Conservation (phyloP, 2,888 invertebrate species). For the Melinaea menophilus region DNA sequence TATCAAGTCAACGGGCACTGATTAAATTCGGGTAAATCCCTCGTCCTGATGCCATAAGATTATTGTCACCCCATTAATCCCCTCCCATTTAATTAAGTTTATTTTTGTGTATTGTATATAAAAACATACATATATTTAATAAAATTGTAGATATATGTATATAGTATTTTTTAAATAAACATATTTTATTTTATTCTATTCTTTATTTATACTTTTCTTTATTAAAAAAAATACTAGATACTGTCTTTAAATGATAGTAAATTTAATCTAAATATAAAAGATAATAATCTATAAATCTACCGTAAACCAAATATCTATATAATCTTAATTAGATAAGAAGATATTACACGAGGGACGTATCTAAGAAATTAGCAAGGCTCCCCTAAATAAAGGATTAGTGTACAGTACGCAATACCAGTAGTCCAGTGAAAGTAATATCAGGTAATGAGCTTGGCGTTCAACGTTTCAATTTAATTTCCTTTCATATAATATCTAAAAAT, state of each 20-base stretch:
- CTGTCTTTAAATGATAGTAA: conserved; percentile 4
- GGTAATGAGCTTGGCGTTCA: conserved; percentile 5
- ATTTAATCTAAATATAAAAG: neutral
- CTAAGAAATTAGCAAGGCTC: conserved; percentile 50
- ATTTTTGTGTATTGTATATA: conserved; percentile 10
- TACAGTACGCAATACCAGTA: conserved; percentile 35
- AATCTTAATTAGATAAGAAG: conserved; percentile 39
- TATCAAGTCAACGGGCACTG: conserved; percentile 40
- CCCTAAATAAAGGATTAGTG: conserved; percentile 57
- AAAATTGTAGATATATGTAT: neutral
- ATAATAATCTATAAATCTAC: neutral
- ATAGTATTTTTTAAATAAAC: too few relatives aligned
- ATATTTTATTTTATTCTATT: too few relatives aligned
- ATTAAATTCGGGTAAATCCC: conserved; percentile 73
- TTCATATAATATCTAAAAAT: neutral
- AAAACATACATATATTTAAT: neutral
- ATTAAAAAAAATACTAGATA: too few relatives aligned
- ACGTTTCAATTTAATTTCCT: neutral
- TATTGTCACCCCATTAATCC: conserved; percentile 76
- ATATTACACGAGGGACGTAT: conserved; percentile 43
- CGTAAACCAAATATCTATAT: conserved; percentile 24
- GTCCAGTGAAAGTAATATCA: conserved; percentile 15
- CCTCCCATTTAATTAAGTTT: conserved; percentile 60
- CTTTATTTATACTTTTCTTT: too few relatives aligned
- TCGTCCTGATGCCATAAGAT: conserved; percentile 60